A percentile compares a stretch with the other conserved stretches of the same genome.
These are phyloP conservation scores for Plagodis dolabraria DNA, from an alignment of 2,888 invertebrate species.

Conservation along the genomic window DNA sequence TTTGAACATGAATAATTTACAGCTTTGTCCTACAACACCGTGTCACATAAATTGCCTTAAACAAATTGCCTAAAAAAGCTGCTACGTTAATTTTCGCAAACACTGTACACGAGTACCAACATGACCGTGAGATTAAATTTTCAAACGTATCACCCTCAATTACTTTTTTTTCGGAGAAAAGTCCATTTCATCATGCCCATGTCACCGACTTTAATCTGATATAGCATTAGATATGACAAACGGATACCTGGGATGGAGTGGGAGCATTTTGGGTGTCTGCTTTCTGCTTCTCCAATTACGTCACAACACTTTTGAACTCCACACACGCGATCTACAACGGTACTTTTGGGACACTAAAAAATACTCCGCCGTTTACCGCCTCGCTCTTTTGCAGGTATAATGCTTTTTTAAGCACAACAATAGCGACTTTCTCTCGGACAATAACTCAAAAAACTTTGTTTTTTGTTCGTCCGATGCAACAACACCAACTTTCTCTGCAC, in stretches of 20 bases:
- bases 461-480: conserved; percentile 60
- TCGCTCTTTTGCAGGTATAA: conserved; percentile 68
- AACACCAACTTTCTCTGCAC: conserved; percentile 73
- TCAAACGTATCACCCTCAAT: conserved; percentile 68
- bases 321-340: conserved; percentile 65
- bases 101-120: conserved; percentile 55
- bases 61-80: conserved; percentile 57
- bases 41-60: conserved; percentile 59
- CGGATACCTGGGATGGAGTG: conserved; percentile 44
- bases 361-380: conserved; percentile 62
- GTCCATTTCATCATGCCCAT: conserved; percentile 62
- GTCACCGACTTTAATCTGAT: conserved; percentile 60
- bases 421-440: conserved; percentile 74
- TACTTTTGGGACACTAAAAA: conserved; percentile 74
- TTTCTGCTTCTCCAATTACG: conserved; percentile 23
- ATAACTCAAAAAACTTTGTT: conserved; percentile 68
- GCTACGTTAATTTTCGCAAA: conserved; percentile 67
- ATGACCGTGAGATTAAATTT: conserved; percentile 76
- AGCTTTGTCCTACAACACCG: conserved; percentile 42
- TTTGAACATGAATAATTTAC: conserved; percentile 37
- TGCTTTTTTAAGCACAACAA: conserved; percentile 66
- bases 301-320: conserved; percentile 33
- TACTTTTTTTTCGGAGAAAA: conserved; percentile 67
- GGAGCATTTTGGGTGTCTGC: conserved; percentile 18
- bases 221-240: conserved; percentile 49